Evolutionary conservation across 64 coral and sea anemone genomes (phyloP).

Genomic region (Montipora sp.): DNA sequence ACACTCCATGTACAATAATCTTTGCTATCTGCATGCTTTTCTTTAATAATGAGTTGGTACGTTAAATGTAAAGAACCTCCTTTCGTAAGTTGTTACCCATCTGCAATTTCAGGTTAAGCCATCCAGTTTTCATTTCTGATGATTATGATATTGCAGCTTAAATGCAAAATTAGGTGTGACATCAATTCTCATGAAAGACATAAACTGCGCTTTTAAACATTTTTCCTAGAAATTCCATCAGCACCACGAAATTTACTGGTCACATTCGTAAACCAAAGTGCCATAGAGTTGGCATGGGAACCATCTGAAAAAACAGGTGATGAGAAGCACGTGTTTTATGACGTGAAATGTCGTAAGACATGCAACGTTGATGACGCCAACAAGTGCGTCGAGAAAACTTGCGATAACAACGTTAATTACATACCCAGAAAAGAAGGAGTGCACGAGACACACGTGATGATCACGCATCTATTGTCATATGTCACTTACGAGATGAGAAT

Average conservation of each 20-base stretch:
- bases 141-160: background rate
- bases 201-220: background rate
- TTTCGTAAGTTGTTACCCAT: too few species aligned
- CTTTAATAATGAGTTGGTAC: too few species aligned
- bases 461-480: background rate
- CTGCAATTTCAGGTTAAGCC: too few species aligned
- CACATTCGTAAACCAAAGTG: conserved; percentile 16
- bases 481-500: conserved; percentile 7
- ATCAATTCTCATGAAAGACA: too few species aligned
- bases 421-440: background rate
- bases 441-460: background rate
- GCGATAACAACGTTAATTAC: background rate
- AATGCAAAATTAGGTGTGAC: too few species aligned
- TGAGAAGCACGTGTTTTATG: background rate
- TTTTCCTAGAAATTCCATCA: conserved; percentile 13
- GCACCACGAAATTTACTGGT: background rate
- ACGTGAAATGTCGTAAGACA: background rate
- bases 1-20: too few species aligned
- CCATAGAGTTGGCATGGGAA: background rate
- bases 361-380: too few species aligned
- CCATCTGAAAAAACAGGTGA: background rate
- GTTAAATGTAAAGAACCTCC: too few species aligned
- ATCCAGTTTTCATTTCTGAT: too few species aligned
- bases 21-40: too few species aligned
- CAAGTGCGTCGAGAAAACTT: background rate